Evolutionary conservation across 1,140 invertebrate species (phyloP), one percentile per base, ranked within the genome.

Genomic region (Zophobas morio): DNA sequence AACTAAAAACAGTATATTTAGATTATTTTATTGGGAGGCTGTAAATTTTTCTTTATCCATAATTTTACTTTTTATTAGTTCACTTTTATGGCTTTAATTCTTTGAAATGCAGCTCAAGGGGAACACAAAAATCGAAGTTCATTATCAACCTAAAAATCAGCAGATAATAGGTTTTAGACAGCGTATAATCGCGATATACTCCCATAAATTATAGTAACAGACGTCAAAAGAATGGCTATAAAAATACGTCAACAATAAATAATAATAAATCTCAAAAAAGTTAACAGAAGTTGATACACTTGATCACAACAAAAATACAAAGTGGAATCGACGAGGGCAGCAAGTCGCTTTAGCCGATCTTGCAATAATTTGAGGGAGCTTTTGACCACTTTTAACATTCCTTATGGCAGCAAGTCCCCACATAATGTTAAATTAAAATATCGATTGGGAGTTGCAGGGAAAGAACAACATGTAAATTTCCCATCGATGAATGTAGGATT

Each of bases 11-110:
- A 5, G 42, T 46, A 3, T n/a, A 51, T 6, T 4, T 51, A 2
- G 49, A 2, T 20, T 2, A 51, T 51, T 51, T 51, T 51, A 51
- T 51, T 20, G n/a, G n/a, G 20, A 20, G 2, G 49, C 20, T 51
- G n/a, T 51, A 51, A 51, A 51, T 51, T 46, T 51, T 51, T 51
- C n/a, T 20, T 51, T 51, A 51, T 51, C 49, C 49, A 20, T 20
- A 20, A 20, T 20, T 20, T 20, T 20, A 20, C 20, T 20, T 46
- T 46, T 51, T 6, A 20, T 51, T 20, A 51, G 6, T 4, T 51
- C n/a, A 2, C 20, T 4, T 51, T 51, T 51, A 51, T 51, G 6
- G 20, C 49, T 20, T 51, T 51, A 51, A 51, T 51, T 51, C 49
- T 51, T 51, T 20, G 49, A 51, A 51, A 51, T 51, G 3, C 49